Base-by-base conservation (phyloP, 2,113 vertebrate genomes). In the Brachyhypopomus occidentalis region DNA sequence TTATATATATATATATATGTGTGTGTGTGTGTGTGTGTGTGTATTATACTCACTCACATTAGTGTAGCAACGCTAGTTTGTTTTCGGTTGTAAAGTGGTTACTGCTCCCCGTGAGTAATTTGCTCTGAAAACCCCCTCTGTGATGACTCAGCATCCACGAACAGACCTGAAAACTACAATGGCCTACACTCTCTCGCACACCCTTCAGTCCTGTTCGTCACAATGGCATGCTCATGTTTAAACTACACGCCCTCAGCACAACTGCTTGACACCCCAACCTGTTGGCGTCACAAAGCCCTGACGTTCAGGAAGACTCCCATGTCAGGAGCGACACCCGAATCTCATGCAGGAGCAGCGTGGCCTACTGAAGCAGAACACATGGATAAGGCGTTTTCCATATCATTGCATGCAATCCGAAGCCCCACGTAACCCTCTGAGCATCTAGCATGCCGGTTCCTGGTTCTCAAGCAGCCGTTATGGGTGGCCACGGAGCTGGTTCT, bases 51-150 rank as follows among this genome's bases (percentile, higher is more conserved):
- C 74, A 56, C 72, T 56, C 19, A 52, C 60, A 76, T 66, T 73
- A 30, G 64, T 69, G 58, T 78, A 70, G 74, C 62, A 38, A 52
- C 34, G 80, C 78, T 66, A 58, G 52, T 34, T 45, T 84, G 83
- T 84, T 84, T 84, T 78, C 67, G 59, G 77, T 71, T 55, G 56
- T 66, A 72, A 66, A 77, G 66, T 80, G 59, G 41, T 64, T 75
- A 59, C 64, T 59, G 63, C 73, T 76, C 72, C 41, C 25, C 63
- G 64, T 14, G 77, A 71, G 77, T 71, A 71, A 78, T 71, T 71
- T 67, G 34, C 58, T 78, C 77, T 19, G 9, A 23, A 80, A 74
- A 80, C 58, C 45, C 41, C 45, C 30, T 76, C 66, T 59, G 25
- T 60, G 52, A 38, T 22, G 59, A 41, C 66, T 59, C n/a, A 7